Conservation (phyloP, 1,140 invertebrate genomes). For the Euura lappo region DNA sequence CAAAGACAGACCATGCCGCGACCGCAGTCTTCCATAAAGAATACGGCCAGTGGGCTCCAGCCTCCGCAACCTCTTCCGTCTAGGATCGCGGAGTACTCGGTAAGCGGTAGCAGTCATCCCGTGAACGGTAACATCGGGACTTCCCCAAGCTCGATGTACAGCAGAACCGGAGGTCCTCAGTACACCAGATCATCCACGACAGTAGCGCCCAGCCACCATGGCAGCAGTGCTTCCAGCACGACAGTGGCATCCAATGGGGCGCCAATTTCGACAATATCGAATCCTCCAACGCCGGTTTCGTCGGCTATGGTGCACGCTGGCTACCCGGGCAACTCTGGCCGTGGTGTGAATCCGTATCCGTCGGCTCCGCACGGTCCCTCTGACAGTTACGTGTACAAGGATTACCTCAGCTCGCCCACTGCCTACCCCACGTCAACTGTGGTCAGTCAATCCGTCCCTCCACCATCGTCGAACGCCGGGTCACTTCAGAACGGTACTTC, state of each 20-base stretch:
- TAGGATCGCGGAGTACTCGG: constrained; percentile 37
- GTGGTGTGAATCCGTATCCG: constrained; percentile 1
- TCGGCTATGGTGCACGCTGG: constrained; percentile 26
- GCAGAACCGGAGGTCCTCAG: constrained; percentile 33
- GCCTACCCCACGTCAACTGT: constrained; percentile 31
- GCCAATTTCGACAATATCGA: constrained; percentile 29
- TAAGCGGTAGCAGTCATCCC: constrained; percentile 26
- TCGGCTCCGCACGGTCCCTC: constrained; percentile 22
- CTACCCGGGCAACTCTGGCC: constrained; percentile 25
- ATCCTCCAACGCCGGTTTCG: constrained; percentile 23
- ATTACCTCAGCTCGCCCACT: constrained; percentile 28
- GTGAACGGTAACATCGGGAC: constrained; percentile 43
- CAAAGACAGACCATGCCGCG: constrained; percentile 36
- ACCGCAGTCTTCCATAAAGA: constrained; percentile 19
- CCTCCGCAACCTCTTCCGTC: constrained; percentile 25
- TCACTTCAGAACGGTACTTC: constrained; percentile 35
- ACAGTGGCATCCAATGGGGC: constrained; percentile 47
- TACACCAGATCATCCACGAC: constrained; percentile 49
- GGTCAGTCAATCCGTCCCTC: constrained; percentile 18
- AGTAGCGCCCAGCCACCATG: constrained; percentile 50
- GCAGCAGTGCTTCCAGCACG: constrained; percentile 45
- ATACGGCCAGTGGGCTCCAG: constrained; percentile 12
- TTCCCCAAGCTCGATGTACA: constrained; percentile 34
- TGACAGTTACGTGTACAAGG: constrained; percentile 42
- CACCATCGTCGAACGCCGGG: constrained; percentile 13